phyloP scores from a whole-genome alignment of 2,113 vertebrate genomes.

The Cyprinodon variegatus region DNA sequence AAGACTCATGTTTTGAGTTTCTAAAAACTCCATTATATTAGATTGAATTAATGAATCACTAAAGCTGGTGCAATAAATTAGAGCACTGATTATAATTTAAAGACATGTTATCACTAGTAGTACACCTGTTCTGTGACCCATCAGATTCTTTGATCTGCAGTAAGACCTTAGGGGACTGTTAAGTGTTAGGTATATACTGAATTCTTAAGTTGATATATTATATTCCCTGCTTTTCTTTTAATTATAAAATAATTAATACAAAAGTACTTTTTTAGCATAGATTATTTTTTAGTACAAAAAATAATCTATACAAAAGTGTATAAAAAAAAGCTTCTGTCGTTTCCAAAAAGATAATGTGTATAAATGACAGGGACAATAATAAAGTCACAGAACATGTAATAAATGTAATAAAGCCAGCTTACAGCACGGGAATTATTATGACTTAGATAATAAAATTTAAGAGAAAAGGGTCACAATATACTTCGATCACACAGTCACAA shows the following conservation, averaged over 20 bases:
- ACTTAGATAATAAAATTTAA: background rate
- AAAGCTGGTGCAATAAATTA: background rate
- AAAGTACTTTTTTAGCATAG: background rate
- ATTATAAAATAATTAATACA: background rate
- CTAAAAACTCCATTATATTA: background rate
- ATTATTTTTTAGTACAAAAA: background rate
- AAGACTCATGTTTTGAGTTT: background rate
- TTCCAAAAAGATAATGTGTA: background rate
- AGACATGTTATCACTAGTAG: background rate
- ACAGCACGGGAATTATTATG: background rate
- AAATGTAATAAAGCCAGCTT: background rate
- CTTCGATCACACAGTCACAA: background rate
- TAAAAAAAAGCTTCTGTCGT: background rate
- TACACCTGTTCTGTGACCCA: background rate
- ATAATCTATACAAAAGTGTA: background rate
- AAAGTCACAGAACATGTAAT: conserved; percentile 4
- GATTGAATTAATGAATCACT: background rate
- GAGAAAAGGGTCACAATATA: background rate
- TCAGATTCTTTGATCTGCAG: background rate
- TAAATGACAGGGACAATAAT: conserved; percentile 1
- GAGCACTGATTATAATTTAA: background rate
- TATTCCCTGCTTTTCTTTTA: background rate
- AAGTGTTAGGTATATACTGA: background rate
- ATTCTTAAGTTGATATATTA: background rate
- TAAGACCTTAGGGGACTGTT: background rate